Evolutionary conservation across 2,888 invertebrate species (phyloP), one percentile per base, ranked within the genome.

Genomic region (Tyria jacobaeae): DNA sequence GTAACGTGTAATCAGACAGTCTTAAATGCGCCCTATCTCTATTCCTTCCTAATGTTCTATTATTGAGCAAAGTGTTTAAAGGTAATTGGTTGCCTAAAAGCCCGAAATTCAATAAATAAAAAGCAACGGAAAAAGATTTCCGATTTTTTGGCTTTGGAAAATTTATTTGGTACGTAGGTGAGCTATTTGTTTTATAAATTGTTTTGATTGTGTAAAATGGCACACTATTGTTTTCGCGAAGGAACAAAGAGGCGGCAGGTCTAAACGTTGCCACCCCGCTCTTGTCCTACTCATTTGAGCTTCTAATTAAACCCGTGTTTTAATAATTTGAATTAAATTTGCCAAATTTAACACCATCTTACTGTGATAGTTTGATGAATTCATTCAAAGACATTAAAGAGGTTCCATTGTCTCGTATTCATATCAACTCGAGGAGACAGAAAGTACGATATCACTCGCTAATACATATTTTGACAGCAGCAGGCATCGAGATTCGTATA

Each of bases 261-360:
- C 24, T 52, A 55, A 49, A 27, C 56, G 53, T 55, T 60, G 24
- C 59, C 51, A 44, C 56, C 58, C 37, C 48, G 51, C 49, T 41
- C 24, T 44, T 60, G 58, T 59, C 53, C 54, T 39, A 53, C 57
- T 37, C 58, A 59, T 52, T 37, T 57, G 44, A 58, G 47, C 54
- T 57, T 65, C 73, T 75, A 79, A 78, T 80, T 76, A 76, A 76
- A 77, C 70, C 70, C 60, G 52, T 71, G 57, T 55, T 61, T 65
- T 65, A 66, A 65, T 63, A 58, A 24, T 34, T 31, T 31, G 41
- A 50, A 51, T 21, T 17, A 21, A 44, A 44, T 21, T 44, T 3
- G 9, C 44, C 10, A 10, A 44, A 44, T 12, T 44, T 44, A 44
- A 44, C 44, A 21, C 44, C 44, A 17, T 12, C 9, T 44, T 44